Percentiles rank a stretch among this genome's conserved stretches.
Evolutionary conservation across 2,888 invertebrate genomes (phyloP).

Genomic region (Dinocampus coccinellae): DNA sequence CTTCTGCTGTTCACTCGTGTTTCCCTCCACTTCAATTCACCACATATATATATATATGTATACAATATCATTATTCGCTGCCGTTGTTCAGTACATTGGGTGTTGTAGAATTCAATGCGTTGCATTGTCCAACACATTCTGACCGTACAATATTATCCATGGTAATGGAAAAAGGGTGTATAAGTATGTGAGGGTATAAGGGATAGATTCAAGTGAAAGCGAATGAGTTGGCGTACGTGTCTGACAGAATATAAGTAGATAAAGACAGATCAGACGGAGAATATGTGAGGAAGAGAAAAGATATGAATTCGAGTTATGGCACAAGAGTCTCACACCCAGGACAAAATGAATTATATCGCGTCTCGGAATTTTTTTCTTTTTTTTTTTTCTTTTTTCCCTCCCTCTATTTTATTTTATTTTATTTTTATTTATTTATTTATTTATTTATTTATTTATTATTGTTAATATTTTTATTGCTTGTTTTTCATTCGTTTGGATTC

Average conservation of each 20-base stretch:
- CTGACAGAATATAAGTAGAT: conserved; percentile 24
- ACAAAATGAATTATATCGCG: conserved; percentile 47
- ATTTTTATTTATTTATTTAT: conserved; percentile 16
- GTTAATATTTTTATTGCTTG: too few species aligned
- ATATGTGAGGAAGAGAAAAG: conserved; percentile 25
- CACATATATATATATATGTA: conserved; percentile 9
- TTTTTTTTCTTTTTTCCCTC: conserved; percentile 50
- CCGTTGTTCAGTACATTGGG: conserved; percentile 26
- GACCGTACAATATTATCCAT: conserved; percentile 63
- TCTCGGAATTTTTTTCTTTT: conserved; percentile 38
- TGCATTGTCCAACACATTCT: conserved; percentile 63
- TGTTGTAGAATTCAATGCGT: conserved; percentile 61
- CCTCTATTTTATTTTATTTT: conserved; percentile 42
- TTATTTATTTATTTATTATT: too few species aligned
- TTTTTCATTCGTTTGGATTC: too few species aligned
- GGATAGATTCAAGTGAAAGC: conserved; percentile 33
- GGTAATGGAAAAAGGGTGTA: conserved; percentile 38
- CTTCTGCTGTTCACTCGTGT: conserved; percentile 25
- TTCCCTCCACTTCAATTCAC: conserved; percentile 19
- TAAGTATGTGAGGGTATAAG: conserved; percentile 7
- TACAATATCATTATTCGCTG: conserved; percentile 23
- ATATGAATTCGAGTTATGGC: conserved; percentile 38
- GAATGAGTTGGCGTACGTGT: conserved; percentile 31
- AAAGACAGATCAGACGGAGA: conserved; percentile 25
- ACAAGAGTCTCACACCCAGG: conserved; percentile 18